Percentiles rank a stretch among this genome's conserved stretches.
Conservation (phyloP, 2,113 vertebrate genomes). For the Vulpes lagopus region DNA sequence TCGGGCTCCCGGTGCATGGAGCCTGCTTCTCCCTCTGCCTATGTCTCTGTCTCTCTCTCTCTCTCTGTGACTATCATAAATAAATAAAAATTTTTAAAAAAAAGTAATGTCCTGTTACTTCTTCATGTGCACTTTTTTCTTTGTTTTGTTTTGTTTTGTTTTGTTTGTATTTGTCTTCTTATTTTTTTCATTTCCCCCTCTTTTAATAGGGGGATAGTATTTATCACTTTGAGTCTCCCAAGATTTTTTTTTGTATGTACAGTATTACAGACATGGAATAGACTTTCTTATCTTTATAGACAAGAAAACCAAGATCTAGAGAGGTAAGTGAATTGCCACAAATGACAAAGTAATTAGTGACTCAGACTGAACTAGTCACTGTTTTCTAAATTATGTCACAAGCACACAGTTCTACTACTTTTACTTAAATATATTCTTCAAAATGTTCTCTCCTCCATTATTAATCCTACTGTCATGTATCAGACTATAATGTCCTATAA, state of each 20-base stretch:
- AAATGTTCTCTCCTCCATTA: not conserved
- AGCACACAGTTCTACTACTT: not conserved
- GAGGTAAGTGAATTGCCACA: not conserved
- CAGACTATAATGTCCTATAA: not conserved
- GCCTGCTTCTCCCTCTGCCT: too few relatives aligned
- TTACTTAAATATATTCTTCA: not conserved
- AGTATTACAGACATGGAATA: not conserved
- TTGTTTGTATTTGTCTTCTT: not conserved
- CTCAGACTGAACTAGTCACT: not conserved
- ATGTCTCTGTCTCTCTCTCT: too few relatives aligned
- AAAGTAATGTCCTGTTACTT: not conserved
- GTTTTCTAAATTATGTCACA: not conserved
- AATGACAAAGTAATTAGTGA: not conserved
- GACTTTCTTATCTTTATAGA: not conserved
- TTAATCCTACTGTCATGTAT: not conserved
- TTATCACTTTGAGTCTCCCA: not conserved
- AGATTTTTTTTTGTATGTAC: not conserved
- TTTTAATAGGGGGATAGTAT: not conserved
- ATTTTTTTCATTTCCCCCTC: not conserved
- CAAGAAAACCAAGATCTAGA: not conserved
- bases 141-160: not conserved
- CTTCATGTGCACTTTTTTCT: not conserved
- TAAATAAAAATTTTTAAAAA: too few relatives aligned
- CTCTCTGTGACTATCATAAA: too few relatives aligned
- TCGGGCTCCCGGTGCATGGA: too few relatives aligned